These are phyloP conservation scores for Galago senegalensis DNA, from an alignment of 2,797 vertebrate species.

Conservation along the genomic window DNA sequence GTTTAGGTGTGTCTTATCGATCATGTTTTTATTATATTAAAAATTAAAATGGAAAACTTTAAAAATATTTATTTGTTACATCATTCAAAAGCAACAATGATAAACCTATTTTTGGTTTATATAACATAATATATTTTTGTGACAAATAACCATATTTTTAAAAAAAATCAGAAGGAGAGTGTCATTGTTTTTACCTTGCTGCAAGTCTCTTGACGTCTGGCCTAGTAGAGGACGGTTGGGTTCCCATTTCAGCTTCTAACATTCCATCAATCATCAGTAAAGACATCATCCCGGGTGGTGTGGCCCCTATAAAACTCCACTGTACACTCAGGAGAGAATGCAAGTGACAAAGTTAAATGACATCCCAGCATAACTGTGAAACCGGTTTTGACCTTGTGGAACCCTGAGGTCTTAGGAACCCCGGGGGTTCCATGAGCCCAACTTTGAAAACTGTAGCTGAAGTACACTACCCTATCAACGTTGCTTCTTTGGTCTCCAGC, in stretches of 20 bases:
- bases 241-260: background rate
- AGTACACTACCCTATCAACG: background rate
- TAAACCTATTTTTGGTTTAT: background rate
- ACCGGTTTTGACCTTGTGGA: background rate
- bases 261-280: background rate
- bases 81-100: background rate
- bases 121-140: background rate
- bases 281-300: too few species aligned
- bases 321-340: fast-evolving
- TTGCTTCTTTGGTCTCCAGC: background rate
- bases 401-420: background rate
- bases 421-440: background rate
- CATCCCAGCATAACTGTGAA: background rate
- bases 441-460: background rate
- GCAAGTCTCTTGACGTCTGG: background rate
- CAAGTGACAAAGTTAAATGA: background rate
- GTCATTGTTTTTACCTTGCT: background rate
- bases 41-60: background rate
- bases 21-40: background rate
- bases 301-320: background rate
- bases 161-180: background rate
- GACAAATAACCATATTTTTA: background rate
- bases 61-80: background rate
- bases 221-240: background rate
- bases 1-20: too few species aligned